Percentiles rank a stretch among this genome's conserved stretches.
Conservation (phyloP, 2,888 invertebrate genomes). For the Pollenia amentaria region DNA sequence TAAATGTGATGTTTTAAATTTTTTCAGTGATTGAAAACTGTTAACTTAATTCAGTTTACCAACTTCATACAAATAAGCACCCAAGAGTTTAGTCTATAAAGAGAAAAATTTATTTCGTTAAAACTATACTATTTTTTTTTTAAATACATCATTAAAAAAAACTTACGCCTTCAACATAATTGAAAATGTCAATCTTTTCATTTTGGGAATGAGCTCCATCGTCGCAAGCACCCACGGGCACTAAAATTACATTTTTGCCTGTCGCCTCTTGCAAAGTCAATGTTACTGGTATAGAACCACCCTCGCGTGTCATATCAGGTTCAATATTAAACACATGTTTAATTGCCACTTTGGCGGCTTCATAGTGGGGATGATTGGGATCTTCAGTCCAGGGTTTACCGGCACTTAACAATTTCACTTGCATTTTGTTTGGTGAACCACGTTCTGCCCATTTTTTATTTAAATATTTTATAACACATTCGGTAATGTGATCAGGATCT, state of each 20-base stretch:
- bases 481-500: conserved; percentile 92
- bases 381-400: conserved; percentile 97
- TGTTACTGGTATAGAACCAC: conserved; percentile 98
- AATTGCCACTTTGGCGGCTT: conserved; percentile 93
- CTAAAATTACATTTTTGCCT: conserved; percentile 95
- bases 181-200: conserved; percentile 96
- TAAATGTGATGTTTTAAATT: conserved; percentile 45
- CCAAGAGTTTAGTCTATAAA: conserved; percentile 95
- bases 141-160: conserved; percentile 9
- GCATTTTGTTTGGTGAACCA: conserved; percentile 94
- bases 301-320: conserved; percentile 98
- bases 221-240: conserved; percentile 96
- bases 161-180: conserved; percentile 97
- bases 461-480: conserved; percentile 91
- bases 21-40: not conserved
- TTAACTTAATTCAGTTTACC: conserved; percentile 77
- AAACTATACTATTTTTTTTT: conserved; percentile 27
- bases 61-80: conserved; percentile 93
- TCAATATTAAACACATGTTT: conserved; percentile 93
- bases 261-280: conserved; percentile 96
- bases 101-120: conserved; percentile 71
- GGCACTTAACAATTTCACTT: conserved; percentile 82
- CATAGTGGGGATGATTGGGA: conserved; percentile 95
- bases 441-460: conserved; percentile 91
- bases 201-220: conserved; percentile 99